Percentiles rank a stretch among this genome's conserved stretches.
phyloP scores from a whole-genome alignment of 2,113 vertebrate genomes.

The Chauna torquata region DNA sequence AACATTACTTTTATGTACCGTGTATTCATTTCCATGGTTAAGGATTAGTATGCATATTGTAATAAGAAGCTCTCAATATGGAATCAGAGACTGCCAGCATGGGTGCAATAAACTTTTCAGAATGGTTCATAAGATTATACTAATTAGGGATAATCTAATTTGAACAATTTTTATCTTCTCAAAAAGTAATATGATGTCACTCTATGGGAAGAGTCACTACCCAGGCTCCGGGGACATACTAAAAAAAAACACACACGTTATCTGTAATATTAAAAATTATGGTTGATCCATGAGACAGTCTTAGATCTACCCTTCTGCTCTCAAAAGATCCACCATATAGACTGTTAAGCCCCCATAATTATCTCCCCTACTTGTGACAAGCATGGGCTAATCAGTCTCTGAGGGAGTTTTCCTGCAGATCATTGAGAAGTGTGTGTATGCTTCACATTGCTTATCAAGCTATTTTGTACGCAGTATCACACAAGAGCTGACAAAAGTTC shows the following conservation, averaged over 20 bases:
- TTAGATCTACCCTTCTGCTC: constrained; percentile 84
- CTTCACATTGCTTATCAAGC: constrained; percentile 81
- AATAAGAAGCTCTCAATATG: constrained; percentile 75
- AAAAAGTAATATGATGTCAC: constrained; percentile 79
- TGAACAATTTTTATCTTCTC: constrained; percentile 80
- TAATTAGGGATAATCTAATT: constrained; percentile 85
- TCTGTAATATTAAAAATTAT: constrained; percentile 82
- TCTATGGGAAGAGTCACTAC: constrained; percentile 77
- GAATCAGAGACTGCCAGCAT: constrained; percentile 68
- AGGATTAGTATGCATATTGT: constrained; percentile 69
- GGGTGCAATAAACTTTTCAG: constrained; percentile 79
- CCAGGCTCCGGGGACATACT: constrained; percentile 67
- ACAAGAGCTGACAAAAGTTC: constrained; percentile 81
- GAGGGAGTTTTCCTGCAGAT: constrained; percentile 87
- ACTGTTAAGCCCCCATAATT: constrained; percentile 87
- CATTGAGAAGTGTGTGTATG: constrained; percentile 72
- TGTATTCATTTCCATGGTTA: constrained; percentile 65
- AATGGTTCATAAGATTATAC: constrained; percentile 80
- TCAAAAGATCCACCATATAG: constrained; percentile 85
- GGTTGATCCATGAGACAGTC: constrained; percentile 79
- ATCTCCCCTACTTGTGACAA: constrained; percentile 89
- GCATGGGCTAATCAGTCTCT: constrained; percentile 91
- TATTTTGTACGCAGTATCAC: constrained; percentile 77
- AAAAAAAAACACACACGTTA: constrained; percentile 69
- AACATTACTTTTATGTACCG: constrained; percentile 59